Conservation (phyloP, 1,140 invertebrate species). For the Mesaphorura yosii region DNA sequence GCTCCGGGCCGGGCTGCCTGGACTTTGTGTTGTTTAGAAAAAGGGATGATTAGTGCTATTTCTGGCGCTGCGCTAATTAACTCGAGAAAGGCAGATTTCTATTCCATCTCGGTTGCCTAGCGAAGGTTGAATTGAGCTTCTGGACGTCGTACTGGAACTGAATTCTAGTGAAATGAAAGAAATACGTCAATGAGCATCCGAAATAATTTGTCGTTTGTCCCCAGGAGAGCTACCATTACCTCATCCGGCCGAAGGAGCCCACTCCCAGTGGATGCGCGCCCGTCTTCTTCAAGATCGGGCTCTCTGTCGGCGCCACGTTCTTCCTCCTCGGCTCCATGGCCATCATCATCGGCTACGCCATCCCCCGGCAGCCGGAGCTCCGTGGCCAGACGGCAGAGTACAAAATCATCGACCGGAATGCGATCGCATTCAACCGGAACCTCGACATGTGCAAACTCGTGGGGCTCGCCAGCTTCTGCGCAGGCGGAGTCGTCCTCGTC, state of each 20-base stretch:
- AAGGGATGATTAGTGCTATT: no score
- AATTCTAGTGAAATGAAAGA: neutral
- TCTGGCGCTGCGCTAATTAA: no score
- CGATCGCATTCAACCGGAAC: slow-evolving; percentile 41
- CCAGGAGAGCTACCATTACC: slow-evolving; percentile 39
- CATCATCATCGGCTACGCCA: slow-evolving; percentile 42
- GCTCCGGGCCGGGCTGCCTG: no score
- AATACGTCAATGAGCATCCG: neutral
- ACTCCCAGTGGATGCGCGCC: slow-evolving; percentile 27
- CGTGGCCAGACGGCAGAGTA: slow-evolving; percentile 37
- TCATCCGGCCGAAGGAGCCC: slow-evolving; percentile 36
- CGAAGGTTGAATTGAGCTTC: no score
- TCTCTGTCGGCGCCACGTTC: slow-evolving; percentile 40
- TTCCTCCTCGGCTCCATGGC: slow-evolving; percentile 40
- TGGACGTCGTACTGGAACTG: no score
- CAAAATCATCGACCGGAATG: slow-evolving; percentile 40
- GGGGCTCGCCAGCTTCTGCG: slow-evolving; percentile 42
- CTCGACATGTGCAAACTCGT: slow-evolving; percentile 43
- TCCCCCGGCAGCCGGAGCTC: slow-evolving; percentile 40
- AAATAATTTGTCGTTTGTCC: no score
- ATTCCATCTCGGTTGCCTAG: no score
- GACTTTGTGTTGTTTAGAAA: no score
- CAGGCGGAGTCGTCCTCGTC: slow-evolving; percentile 42
- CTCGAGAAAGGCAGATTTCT: no score
- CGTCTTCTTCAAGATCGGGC: slow-evolving; percentile 40